Percentiles rank a stretch among this genome's conserved stretches.
Evolutionary conservation across 2,888 invertebrate species (phyloP).

Genomic region (Tenthredo distinguenda): DNA sequence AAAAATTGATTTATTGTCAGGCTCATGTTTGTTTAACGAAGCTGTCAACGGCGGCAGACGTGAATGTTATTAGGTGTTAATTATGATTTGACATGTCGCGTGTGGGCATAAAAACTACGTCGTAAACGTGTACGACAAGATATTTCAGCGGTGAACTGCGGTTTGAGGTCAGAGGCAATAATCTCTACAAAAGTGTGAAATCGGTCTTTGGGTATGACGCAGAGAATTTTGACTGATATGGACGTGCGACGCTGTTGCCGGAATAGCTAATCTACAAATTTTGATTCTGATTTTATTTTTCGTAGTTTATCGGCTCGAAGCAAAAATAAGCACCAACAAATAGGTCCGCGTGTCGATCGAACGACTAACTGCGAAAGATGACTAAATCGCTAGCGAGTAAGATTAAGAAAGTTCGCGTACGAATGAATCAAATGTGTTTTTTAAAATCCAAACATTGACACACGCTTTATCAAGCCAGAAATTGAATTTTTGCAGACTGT

Average conservation of each 20-base stretch:
- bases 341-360: not conserved
- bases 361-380: not conserved
- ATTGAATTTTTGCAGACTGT: not conserved
- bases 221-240: not conserved
- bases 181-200: conserved; percentile 3
- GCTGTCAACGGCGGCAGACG: not conserved
- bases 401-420: not conserved
- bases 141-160: not conserved
- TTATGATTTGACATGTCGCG: not conserved
- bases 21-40: not conserved
- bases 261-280: not conserved
- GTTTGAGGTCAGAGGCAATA: not conserved
- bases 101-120: not conserved
- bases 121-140: not conserved
- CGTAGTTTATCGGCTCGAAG: not conserved
- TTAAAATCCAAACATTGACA: not conserved
- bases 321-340: not conserved
- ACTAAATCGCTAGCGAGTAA: not conserved
- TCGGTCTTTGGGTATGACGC: not conserved
- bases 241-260: not conserved
- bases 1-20: not conserved
- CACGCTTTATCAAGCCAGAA: not conserved
- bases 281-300: not conserved
- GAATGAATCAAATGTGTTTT: not conserved
- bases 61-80: not conserved